Base-by-base conservation (phyloP, 2,113 vertebrate genomes). In the Aldabrachelys gigantea region DNA sequence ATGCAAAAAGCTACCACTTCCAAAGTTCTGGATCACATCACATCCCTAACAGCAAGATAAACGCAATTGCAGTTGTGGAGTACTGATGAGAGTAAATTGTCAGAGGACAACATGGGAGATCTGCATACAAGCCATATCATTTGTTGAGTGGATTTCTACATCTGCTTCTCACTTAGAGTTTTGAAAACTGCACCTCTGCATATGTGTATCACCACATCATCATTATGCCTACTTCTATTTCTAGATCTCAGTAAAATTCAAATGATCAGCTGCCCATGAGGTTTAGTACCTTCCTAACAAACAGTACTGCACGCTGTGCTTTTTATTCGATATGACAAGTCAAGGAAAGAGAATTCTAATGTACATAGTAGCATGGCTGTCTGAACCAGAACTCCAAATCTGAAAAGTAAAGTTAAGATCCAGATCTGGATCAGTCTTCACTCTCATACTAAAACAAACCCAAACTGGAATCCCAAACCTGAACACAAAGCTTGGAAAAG, bases 251-350 rank as follows among this genome's bases (percentile, higher is more conserved):
- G 65, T 21, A 88, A 92, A 96, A 53, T 82, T 22, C 79, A 92
- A 24, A 91, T 79, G 85, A 84, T 94, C 85, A 83, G 88, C 89
- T 93, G 29, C 85, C 59, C 81, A 85, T 87, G 89, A 93, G 53
- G 84, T 91, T 93, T 89, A 94, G 92, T 89, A 83, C 65, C 92
- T 89, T 95, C 88, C 47, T 87, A 89, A 88, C 24, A 81, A 94
- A 84, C 89, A 95, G 49, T 72, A 78, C 57, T 5, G 0, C 0
- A 0, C 89, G 89, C 65, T 93, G 12, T 83, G 14, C 54, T 87
- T 94, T 96, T 95, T 91, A 92, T 91, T 21, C 54, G 49, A 79
- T 91, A 89, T 85, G 92, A 9, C 79, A 44, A 11, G 87, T 82
- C 54, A 50, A 80, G 92, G 92, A 95, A 93, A 88, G 16, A 75